Conservation (phyloP, 1,140 invertebrate genomes). For the Delia radicum region DNA sequence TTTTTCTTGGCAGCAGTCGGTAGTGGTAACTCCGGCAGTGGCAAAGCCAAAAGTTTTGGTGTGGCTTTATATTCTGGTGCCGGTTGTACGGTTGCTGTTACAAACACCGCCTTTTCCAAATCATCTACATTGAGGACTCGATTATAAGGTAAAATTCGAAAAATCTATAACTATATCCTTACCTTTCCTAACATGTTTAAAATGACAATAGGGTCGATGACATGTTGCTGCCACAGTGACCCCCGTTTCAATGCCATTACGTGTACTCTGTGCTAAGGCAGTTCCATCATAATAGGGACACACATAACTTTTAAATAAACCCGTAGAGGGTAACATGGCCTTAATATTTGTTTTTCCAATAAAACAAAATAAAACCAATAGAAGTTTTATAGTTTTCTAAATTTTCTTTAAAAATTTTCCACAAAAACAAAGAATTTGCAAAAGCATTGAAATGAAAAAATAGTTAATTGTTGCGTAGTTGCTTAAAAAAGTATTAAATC, state of each 20-base stretch:
- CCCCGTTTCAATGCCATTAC: conserved; percentile 3
- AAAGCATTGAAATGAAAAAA: not conserved
- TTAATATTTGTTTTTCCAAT: too few relatives aligned
- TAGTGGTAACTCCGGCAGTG: conserved; percentile 33
- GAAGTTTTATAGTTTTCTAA: not conserved
- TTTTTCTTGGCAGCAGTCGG: conserved; percentile 34
- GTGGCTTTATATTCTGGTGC: conserved; percentile 42
- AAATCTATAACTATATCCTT: conserved; percentile 31
- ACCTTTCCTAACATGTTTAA: conserved; percentile 76
- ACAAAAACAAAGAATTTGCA: not conserved
- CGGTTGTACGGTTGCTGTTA: conserved; percentile 20
- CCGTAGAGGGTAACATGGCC: conserved; percentile 80
- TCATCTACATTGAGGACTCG: too few relatives aligned
- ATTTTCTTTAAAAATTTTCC: not conserved
- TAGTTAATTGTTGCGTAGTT: not conserved
- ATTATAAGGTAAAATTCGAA: not conserved
- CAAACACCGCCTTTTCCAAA: conserved; percentile 27
- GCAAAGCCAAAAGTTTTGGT: conserved; percentile 47
- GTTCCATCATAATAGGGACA: conserved; percentile 80
- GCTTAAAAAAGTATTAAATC: not conserved
- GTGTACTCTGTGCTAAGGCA: conserved; percentile 54
- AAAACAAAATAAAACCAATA: not conserved
- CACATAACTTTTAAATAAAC: conserved; percentile 77
- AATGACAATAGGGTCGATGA: conserved; percentile 86
- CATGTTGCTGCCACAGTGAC: conserved; percentile 58